These are phyloP conservation scores for Microdon myrmicae DNA, from an alignment of 2,888 invertebrate genomes.

Conservation along the genomic window DNA sequence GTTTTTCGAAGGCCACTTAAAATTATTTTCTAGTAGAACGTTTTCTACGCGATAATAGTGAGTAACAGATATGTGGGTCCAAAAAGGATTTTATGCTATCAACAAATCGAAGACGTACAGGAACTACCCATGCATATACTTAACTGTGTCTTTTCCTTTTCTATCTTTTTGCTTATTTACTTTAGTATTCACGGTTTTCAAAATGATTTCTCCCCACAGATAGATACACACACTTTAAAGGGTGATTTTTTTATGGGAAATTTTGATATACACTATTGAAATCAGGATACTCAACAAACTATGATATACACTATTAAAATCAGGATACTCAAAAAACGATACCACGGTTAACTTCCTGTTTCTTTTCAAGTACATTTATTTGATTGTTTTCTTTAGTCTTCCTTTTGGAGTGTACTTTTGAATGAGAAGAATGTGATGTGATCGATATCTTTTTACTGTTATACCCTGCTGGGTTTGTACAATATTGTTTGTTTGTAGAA, in stretches of 20 bases:
- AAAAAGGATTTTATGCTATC: slow-evolving; percentile 30
- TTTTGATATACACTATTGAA: slow-evolving; percentile 28
- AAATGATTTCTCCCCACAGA: slow-evolving; percentile 25
- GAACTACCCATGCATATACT: slow-evolving; percentile 62
- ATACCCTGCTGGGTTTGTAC: slow-evolving; percentile 43
- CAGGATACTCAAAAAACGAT: slow-evolving; percentile 8
- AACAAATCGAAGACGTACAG: slow-evolving; percentile 33
- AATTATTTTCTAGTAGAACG: too few species aligned
- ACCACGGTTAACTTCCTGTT: slow-evolving; percentile 6
- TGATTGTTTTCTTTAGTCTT: slow-evolving; percentile 1
- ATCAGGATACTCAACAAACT: slow-evolving; percentile 19
- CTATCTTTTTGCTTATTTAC: slow-evolving; percentile 34
- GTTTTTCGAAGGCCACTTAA: too few species aligned
- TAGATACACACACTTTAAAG: slow-evolving; percentile 45
- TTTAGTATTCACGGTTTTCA: slow-evolving; percentile 1
- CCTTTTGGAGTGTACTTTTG: not conserved
- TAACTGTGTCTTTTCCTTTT: slow-evolving; percentile 57
- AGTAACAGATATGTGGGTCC: too few species aligned
- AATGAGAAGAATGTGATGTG: slow-evolving; percentile 20
- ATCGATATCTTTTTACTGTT: slow-evolving; percentile 40
- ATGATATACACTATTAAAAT: slow-evolving; percentile 13
- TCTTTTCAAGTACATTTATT: too few species aligned
- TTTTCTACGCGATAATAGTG: too few species aligned
- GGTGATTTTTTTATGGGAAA: not conserved
- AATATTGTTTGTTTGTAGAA: slow-evolving; percentile 30